Evolutionary conservation across 2,113 vertebrate genomes (phyloP).

Genomic region (Emydocephalus ijimae): DNA sequence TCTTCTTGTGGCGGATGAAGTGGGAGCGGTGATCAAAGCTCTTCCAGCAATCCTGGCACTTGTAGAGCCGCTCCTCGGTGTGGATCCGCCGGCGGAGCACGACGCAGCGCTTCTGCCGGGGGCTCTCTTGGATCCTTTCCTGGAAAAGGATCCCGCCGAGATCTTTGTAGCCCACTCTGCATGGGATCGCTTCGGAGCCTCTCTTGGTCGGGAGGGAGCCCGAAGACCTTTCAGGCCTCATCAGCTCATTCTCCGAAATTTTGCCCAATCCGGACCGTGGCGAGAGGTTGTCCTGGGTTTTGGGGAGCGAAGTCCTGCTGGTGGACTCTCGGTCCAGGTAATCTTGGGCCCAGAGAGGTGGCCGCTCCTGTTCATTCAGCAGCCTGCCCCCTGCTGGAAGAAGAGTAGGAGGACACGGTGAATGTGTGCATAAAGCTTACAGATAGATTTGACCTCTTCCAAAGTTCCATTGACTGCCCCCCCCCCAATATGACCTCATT

Average conservation of each 20-base stretch:
- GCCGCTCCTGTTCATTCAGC: not conserved
- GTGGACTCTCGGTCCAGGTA: not conserved
- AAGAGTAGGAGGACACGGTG: not conserved
- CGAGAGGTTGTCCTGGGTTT: not conserved
- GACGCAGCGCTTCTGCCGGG: constrained; percentile 48
- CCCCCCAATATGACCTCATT: too few relatives aligned
- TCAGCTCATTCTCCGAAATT: not conserved
- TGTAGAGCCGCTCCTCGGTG: constrained; percentile 60
- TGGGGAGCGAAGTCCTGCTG: not conserved
- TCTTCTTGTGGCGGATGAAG: constrained; percentile 35
- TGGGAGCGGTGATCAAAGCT: constrained; percentile 51
- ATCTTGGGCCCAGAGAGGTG: not conserved
- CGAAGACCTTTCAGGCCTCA: not conserved
- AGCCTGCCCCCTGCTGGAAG: not conserved
- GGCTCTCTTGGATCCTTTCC: constrained; percentile 41
- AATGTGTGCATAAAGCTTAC: not conserved
- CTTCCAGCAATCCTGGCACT: constrained; percentile 60
- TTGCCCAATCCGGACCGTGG: not conserved
- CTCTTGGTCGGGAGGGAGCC: not conserved
- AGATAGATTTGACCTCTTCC: not conserved
- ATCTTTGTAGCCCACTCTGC: constrained; percentile 51
- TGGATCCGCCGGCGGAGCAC: constrained; percentile 50
- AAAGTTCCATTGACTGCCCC: not conserved
- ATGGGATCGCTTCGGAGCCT: not conserved
- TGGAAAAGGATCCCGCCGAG: constrained; percentile 29